Evolutionary conservation across 2,113 vertebrate genomes (phyloP), one percentile per base, ranked within the genome.

Genomic region (Trogon melanurus): DNA sequence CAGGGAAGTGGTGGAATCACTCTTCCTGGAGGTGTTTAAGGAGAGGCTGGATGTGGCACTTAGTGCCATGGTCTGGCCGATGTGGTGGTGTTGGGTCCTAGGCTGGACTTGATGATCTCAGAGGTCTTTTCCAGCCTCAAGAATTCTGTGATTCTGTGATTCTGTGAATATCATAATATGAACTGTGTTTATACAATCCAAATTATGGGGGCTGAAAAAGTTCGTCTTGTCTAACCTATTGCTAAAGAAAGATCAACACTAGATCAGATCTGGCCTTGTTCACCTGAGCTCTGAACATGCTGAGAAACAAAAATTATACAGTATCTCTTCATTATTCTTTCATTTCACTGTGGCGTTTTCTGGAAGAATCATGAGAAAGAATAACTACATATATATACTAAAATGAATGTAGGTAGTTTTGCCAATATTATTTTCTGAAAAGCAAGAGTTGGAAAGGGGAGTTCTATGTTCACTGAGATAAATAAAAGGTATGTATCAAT

Each of bases 351-450:
- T 8, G 22, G 12, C 27, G 12, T 79, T 88, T 85, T 79, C n/a
- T 34, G 15, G 8, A 45, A 71, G 9, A 89, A 73, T 58, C 23
- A 11, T 29, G 41, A 54, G 22, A 65, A 86, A 45, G 6, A 45
- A 51, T 47, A 62, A 38, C 9, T n/a, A 36, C 2, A n/a, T 27
- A 47, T 36, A 54, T 64, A 27, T 10, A 36, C 2, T 76, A 78
- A 85, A 95, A 74, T 20, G 3, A 48, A 50, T 71, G 50, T 74
- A 18, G 34, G 57, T 82, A 53, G 4, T 74, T 56, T 14, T 95
- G 56, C 29, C 25, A 45, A 10, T n/a, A 32, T 36, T 79, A 11
- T 79, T 87, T 88, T 57, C 13, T 73, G 67, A 95, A 95, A 92
- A 78, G 4, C 1, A 21, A 72, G 19, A 45, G 8, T 51, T 20